phyloP scores from a whole-genome alignment of 2,888 invertebrate genomes.

The Eupithecia subumbrata region DNA sequence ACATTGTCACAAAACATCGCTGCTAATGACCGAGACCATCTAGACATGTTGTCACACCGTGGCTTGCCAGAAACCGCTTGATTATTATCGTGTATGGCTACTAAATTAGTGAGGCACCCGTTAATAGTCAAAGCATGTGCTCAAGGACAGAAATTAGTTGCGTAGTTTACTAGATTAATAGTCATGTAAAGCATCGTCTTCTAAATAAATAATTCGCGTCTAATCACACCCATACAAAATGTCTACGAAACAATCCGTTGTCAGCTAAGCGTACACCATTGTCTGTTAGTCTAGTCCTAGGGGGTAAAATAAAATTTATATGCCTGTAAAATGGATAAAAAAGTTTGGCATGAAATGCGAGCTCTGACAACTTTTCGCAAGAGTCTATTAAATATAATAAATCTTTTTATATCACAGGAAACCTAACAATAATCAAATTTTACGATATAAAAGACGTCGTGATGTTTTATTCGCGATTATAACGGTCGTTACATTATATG shows the following conservation, averaged over 20 bases:
- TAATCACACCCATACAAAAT: not conserved
- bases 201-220: not conserved
- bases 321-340: not conserved
- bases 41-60: constrained; percentile 16
- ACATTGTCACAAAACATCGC: constrained; percentile 59
- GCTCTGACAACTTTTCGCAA: not conserved
- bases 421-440: constrained; percentile 9
- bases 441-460: constrained; percentile 10
- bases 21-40: constrained; percentile 52
- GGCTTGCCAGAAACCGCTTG: constrained; percentile 21
- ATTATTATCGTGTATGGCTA: constrained; percentile 25
- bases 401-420: constrained; percentile 8
- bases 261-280: not conserved
- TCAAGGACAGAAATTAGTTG: not conserved
- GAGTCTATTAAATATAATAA: not conserved
- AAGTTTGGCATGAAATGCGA: not conserved
- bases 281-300: not conserved
- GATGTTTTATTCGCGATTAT: constrained; percentile 32
- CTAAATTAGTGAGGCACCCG: constrained; percentile 8
- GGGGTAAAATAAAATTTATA: not conserved
- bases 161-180: not conserved
- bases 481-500: constrained; percentile 30
- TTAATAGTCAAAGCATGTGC: constrained; percentile 5
- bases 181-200: not conserved
- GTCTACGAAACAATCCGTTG: not conserved